These are phyloP conservation scores for Gastrophryne carolinensis DNA, from an alignment of 2,797 vertebrate genomes.

Conservation along the genomic window DNA sequence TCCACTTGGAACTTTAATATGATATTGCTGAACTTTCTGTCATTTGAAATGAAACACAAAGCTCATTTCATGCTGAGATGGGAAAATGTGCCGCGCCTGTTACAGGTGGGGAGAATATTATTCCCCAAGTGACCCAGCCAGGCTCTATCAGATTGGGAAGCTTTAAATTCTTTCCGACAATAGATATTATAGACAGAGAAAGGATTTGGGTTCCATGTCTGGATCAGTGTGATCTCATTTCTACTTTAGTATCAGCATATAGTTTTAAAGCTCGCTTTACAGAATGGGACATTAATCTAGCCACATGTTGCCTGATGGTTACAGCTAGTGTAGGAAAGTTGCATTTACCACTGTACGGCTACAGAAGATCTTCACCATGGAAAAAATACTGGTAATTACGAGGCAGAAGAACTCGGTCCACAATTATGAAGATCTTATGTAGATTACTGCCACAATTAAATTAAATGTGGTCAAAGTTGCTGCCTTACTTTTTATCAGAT, in stretches of 20 bases:
- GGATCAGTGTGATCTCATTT: neutral
- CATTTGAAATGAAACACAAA: slow-evolving; percentile 27
- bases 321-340: too few species aligned
- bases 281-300: neutral
- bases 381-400: too few species aligned
- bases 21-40: slow-evolving; percentile 17
- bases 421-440: too few species aligned
- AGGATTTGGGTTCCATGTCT: neutral
- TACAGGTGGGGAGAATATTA: slow-evolving; percentile 3
- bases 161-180: neutral
- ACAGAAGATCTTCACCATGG: too few species aligned
- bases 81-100: neutral
- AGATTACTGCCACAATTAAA: too few species aligned
- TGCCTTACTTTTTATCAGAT: too few species aligned
- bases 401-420: too few species aligned
- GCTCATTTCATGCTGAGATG: neutral
- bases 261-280: neutral
- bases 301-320: too few species aligned
- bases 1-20: slow-evolving; percentile 15
- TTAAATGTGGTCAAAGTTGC: too few species aligned
- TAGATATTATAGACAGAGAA: neutral
- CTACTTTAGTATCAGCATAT: neutral
- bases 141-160: neutral
- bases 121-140: slow-evolving; percentile 12
- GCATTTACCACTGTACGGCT: too few species aligned